Evolutionary conservation across 2,888 invertebrate genomes (phyloP), one percentile per base, ranked within the genome.

Genomic region (Ophion costatus): DNA sequence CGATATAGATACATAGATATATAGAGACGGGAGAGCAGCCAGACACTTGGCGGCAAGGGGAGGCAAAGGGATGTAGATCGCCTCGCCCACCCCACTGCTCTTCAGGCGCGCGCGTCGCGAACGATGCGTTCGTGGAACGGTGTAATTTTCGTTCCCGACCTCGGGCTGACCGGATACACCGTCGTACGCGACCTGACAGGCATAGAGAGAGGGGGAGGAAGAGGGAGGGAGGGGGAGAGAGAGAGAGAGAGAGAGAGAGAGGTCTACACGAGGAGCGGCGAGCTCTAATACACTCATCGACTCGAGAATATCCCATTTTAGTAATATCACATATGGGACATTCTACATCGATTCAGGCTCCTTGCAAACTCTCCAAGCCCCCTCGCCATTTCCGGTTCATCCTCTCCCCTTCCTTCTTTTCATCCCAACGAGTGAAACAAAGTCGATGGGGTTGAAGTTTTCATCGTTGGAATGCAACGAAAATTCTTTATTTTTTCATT

Each of bases 101-200:
- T 33, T 51, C 45, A 29, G 20, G 64, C 75, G 75, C 71, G 67
- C 45, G 59, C 51, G 45, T 66, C 51, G 45, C 70, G 63, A 57
- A 75, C 79, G 70, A 79, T 82, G 82, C 71, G 79, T 85, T 85
- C 85, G 85, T 85, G 80, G 85, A 85, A 85, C 71, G 66, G 79
- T 82, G 85, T 85, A 85, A 85, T 85, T 85, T 85, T 85, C 85
- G 79, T 80, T 82, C 71, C 85, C 82, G 85, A 85, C 85, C 85
- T 85, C 85, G 85, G 79, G 71, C 82, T 82, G 82, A 77, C 85
- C 79, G 85, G 82, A 82, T 81, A 85, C 66, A 71, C 79, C 64
- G 76, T 71, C 82, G 24, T 51, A 7, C 20, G 71, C 79, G 71
- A 82, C 67, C 82, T 63, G 80, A 82, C 33, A 33, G 11, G n/a